Conservation (phyloP, 1,140 invertebrate species). For the Pogonomyrmex californicus region DNA sequence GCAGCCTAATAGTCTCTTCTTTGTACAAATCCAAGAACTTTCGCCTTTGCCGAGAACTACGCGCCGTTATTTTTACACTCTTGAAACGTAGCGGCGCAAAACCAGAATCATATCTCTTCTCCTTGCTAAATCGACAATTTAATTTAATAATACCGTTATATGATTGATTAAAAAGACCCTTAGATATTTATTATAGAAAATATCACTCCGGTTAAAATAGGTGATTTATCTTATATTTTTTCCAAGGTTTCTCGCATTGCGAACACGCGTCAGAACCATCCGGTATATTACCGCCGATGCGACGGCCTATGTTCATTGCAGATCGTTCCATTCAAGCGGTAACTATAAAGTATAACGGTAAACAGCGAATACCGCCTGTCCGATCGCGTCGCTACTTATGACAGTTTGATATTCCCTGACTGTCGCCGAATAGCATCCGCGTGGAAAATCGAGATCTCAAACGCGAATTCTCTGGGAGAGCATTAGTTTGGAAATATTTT, state of each 20-base stretch:
- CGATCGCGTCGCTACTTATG: constrained; percentile 50
- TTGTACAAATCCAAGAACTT: no score
- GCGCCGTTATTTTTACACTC: no score
- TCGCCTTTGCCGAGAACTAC: no score
- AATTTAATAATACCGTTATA: no score
- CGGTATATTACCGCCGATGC: background rate
- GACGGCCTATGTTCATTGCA: background rate
- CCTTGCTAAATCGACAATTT: no score
- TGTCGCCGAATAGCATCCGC: constrained; percentile 13
- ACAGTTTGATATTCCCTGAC: background rate
- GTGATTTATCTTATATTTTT: no score
- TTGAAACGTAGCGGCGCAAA: no score
- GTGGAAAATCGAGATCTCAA: background rate
- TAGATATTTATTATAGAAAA: no score
- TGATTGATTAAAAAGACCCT: no score
- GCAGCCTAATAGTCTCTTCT: no score
- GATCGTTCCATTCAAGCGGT: constrained; percentile 32
- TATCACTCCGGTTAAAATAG: no score
- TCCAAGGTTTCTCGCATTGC: background rate
- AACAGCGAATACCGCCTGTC: background rate
- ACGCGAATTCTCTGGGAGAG: background rate
- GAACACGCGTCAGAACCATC: background rate
- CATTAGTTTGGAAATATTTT: background rate
- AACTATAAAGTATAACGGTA: constrained; percentile 26
- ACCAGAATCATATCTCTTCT: no score